Evolutionary conservation across 2,113 vertebrate species (phyloP).

Genomic region (Cranoglanis bouderius): DNA sequence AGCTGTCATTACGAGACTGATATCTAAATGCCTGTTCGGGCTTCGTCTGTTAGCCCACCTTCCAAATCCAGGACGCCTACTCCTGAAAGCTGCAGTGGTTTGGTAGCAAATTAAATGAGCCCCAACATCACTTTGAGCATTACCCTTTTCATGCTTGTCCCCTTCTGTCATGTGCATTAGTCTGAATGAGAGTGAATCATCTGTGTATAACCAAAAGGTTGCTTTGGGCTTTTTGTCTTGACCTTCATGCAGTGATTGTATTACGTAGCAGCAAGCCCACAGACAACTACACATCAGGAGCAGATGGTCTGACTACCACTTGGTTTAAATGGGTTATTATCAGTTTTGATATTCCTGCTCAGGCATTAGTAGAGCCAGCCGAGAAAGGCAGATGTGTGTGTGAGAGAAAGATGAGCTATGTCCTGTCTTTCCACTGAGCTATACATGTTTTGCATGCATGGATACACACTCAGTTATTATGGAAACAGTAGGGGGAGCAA

Average conservation of each 20-base stretch:
- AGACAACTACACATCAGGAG: slow-evolving; percentile 37
- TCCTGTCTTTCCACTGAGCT: slow-evolving; percentile 43
- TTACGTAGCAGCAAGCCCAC: slow-evolving; percentile 39
- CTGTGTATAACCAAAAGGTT: slow-evolving; percentile 48
- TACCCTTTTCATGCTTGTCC: slow-evolving; percentile 35
- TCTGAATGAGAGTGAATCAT: slow-evolving; percentile 37
- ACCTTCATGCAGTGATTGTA: slow-evolving; percentile 52
- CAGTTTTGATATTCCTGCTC: slow-evolving; percentile 13
- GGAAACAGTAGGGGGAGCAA: slow-evolving; percentile 24
- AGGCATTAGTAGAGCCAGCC: slow-evolving; percentile 24
- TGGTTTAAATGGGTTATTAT: slow-evolving; percentile 32
- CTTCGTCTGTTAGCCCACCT: not conserved
- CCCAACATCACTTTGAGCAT: slow-evolving; percentile 17
- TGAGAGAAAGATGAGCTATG: not conserved
- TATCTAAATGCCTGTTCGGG: not conserved
- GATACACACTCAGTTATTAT: slow-evolving; percentile 40
- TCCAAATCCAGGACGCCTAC: slow-evolving; percentile 14
- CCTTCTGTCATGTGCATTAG: slow-evolving; percentile 42
- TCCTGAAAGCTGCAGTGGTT: not conserved
- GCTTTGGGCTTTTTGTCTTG: slow-evolving; percentile 46
- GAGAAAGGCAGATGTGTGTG: slow-evolving; percentile 16
- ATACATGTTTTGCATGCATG: slow-evolving; percentile 48
- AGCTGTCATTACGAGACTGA: slow-evolving; percentile 19
- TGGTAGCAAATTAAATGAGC: slow-evolving; percentile 21
- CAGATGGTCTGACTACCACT: slow-evolving; percentile 48